Percentiles rank a stretch among this genome's conserved stretches.
Evolutionary conservation across 2,888 invertebrate species (phyloP).

Genomic region (Ochropleura leucogaster): DNA sequence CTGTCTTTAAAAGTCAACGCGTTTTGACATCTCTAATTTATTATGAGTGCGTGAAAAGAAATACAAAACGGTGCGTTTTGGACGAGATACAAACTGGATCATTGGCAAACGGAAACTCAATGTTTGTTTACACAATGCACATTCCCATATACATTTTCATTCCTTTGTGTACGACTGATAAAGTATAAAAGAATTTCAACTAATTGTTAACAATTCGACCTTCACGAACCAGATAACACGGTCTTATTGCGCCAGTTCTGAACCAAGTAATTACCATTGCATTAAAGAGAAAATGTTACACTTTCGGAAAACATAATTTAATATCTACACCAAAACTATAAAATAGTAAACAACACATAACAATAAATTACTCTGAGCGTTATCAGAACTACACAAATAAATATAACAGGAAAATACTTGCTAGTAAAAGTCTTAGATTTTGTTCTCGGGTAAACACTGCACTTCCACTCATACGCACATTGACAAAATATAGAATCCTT

Average conservation of each 20-base stretch:
- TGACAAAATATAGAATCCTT: conserved; percentile 81
- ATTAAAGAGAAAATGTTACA: conserved; percentile 29
- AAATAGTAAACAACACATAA: conserved; percentile 13
- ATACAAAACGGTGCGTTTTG: background rate
- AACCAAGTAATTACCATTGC: conserved; percentile 30
- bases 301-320: conserved; percentile 42
- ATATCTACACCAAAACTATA: conserved; percentile 22
- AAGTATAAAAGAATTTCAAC: conserved; percentile 63
- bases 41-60: background rate
- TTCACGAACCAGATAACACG: conserved; percentile 67
- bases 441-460: conserved; percentile 60
- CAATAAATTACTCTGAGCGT: conserved; percentile 30
- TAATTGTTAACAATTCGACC: conserved; percentile 71
- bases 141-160: conserved; percentile 38
- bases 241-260: conserved; percentile 36
- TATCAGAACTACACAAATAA: conserved; percentile 35
- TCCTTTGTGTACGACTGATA: conserved; percentile 32
- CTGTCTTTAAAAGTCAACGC: background rate
- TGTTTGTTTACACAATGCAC: conserved; percentile 11
- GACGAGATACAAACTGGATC: background rate
- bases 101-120: conserved; percentile 25
- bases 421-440: conserved; percentile 57
- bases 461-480: conserved; percentile 75
- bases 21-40: background rate
- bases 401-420: conserved; percentile 67